Evolutionary conservation across 2,888 invertebrate species (phyloP), one percentile per base, ranked within the genome.

Genomic region (Rhingia rostrata): DNA sequence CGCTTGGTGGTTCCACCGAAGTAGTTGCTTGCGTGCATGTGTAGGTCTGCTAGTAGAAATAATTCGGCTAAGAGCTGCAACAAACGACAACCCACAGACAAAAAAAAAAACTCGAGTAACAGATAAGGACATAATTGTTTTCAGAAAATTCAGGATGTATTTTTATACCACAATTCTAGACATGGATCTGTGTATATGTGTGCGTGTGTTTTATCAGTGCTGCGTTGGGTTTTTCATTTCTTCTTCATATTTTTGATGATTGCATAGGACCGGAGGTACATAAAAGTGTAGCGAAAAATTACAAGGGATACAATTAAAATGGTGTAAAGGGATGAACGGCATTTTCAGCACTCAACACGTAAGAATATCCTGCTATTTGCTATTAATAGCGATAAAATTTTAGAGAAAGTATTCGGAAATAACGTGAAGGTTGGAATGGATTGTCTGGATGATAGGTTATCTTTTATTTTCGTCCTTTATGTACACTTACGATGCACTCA

Each of bases 111-210:
- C n/a, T 12, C 2, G 30, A 4, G 41, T 61, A 64, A 37, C 51
- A 54, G 72, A 77, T 66, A 60, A 32, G 64, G 66, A 66, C 51
- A 66, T 80, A 80, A 80, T 80, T 80, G 73, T 73, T 80, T 73
- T 73, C 73, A 61, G 67, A 61, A 60, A 60, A 73, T 66, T 35
- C 80, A 41, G 67, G 61, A 61, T 67, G 54, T 33, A 35, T 61
- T 67, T 61, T 60, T 47, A 14, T 53, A 14, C 41, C 63, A 37
- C 51, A 30, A 32, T 41, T 43, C 47, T 41, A 5, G 37, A 4
- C 10, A 5, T 10, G 22, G 3, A 12, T 32, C 12, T 6, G 60
- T 61, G 43, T 47, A 14, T 37, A 6, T 0, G 33, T 5, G n/a
- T 12, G 39, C 6, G 30, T 5, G 10, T 30, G 22, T 10, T 49